These are phyloP conservation scores for Cyclopterus lumpus DNA, from an alignment of 2,797 vertebrate species.

Conservation along the genomic window DNA sequence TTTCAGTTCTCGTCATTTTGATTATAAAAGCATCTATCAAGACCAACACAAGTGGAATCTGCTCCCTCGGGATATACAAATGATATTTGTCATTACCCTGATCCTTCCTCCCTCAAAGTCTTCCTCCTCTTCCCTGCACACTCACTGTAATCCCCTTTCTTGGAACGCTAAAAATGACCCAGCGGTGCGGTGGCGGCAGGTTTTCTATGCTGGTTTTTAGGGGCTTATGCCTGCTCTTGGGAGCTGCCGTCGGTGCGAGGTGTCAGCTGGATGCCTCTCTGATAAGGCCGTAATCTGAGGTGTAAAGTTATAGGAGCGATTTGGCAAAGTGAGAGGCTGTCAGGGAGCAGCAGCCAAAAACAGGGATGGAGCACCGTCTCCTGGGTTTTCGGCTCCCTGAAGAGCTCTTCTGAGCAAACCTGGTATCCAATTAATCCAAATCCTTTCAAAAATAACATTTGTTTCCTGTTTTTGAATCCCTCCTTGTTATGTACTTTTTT, in stretches of 20 bases:
- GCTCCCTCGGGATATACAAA: conserved; percentile 24
- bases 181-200: conserved; percentile 50
- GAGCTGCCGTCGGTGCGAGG: conserved; percentile 73
- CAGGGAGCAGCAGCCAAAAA: conserved; percentile 40
- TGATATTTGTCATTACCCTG: conserved; percentile 25
- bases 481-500: not conserved
- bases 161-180: conserved; percentile 75
- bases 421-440: not conserved
- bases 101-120: conserved; percentile 42
- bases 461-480: not conserved
- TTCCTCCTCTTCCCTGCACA: conserved; percentile 62
- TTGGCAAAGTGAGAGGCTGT: conserved; percentile 73
- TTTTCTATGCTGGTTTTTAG: conserved; percentile 65
- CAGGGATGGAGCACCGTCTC: conserved; percentile 25
- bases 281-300: conserved; percentile 78
- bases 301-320: conserved; percentile 78
- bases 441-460: conserved; percentile 1
- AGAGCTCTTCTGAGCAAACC: not conserved
- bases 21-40: conserved; percentile 17
- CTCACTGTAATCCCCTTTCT: conserved; percentile 76
- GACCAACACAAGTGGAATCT: conserved; percentile 27
- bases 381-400: conserved; percentile 8
- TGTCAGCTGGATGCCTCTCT: conserved; percentile 66
- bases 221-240: conserved; percentile 69
- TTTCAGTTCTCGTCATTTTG: conserved; percentile 33